Conservation (phyloP, 2,797 vertebrate species). For the Sebastolobus alascanus region DNA sequence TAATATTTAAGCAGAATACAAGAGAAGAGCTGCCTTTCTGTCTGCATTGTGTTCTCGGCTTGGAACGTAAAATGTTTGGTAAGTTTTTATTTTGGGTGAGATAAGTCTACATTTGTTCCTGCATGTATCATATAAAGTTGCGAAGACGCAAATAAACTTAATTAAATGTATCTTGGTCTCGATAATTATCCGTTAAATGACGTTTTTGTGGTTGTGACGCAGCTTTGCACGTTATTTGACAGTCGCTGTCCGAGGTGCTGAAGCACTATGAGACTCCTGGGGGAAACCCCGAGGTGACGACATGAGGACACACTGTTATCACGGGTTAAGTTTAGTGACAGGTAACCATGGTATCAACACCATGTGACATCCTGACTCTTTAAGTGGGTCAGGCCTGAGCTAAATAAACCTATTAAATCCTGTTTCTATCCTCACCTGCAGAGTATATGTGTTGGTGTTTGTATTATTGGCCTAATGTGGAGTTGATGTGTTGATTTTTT, state of each 20-base stretch:
- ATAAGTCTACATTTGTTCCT: accelerated
- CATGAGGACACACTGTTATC: slow-evolving; percentile 49
- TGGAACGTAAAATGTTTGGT: slow-evolving; percentile 50
- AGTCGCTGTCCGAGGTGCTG: slow-evolving; percentile 69
- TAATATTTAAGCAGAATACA: not conserved
- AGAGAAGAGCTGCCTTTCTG: not conserved
- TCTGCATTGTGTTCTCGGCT: not conserved
- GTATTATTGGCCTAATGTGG: not conserved
- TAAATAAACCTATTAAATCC: slow-evolving; percentile 59
- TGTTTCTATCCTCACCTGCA: slow-evolving; percentile 29
- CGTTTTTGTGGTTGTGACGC: slow-evolving; percentile 14
- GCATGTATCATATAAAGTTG: not conserved
- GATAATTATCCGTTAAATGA: too few relatives aligned
- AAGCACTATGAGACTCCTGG: not conserved
- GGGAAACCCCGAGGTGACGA: slow-evolving; percentile 61
- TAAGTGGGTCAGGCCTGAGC: slow-evolving; percentile 59
- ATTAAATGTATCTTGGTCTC: not conserved
- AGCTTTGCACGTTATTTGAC: not conserved
- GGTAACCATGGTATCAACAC: slow-evolving; percentile 66
- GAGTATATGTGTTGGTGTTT: not conserved
- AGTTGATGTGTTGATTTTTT: not conserved
- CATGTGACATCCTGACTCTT: slow-evolving; percentile 64
- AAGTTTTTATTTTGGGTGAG: not conserved
- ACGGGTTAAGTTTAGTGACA: slow-evolving; percentile 59
- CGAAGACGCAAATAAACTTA: not conserved